A percentile compares a stretch with the other conserved stretches of the same genome.
These are phyloP conservation scores for Mythimna vitellina DNA, from an alignment of 2,888 invertebrate genomes.

Conservation along the genomic window DNA sequence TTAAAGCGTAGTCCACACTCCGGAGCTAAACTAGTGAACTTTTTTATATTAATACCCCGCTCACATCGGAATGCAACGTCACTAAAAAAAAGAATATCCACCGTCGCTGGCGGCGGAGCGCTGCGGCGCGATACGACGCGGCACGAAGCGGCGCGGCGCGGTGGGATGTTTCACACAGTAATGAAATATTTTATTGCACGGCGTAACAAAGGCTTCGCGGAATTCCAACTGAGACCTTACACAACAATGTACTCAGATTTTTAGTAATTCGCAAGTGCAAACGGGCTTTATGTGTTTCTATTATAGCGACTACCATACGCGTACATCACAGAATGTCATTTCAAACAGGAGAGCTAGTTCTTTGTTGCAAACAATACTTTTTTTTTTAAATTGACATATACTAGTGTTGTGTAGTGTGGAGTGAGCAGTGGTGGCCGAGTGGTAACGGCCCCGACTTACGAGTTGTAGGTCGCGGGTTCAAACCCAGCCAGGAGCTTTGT, in stretches of 20 bases:
- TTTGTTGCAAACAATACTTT: neutral
- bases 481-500: too few species aligned
- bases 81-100: slow-evolving; percentile 50
- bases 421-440: too few species aligned
- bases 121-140: slow-evolving; percentile 10
- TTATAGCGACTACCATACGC: slow-evolving; percentile 64
- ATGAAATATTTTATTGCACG: slow-evolving; percentile 87
- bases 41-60: slow-evolving; percentile 58
- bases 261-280: slow-evolving; percentile 81
- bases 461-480: too few species aligned
- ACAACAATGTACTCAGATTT: slow-evolving; percentile 86
- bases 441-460: too few species aligned
- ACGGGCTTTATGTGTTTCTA: slow-evolving; percentile 71
- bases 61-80: slow-evolving; percentile 60
- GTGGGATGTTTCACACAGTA: slow-evolving; percentile 80
- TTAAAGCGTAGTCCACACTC: slow-evolving; percentile 14
- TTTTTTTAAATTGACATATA: too few species aligned
- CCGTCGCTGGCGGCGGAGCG: slow-evolving; percentile 35
- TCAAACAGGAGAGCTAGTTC: slow-evolving; percentile 11
- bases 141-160: slow-evolving; percentile 44
- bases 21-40: slow-evolving; percentile 44
- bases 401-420: too few species aligned
- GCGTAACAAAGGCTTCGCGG: slow-evolving; percentile 77
- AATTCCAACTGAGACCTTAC: slow-evolving; percentile 76
- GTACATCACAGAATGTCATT: slow-evolving; percentile 24